Base-by-base conservation (phyloP, 2,797 vertebrate genomes). In the Zenarchopterus dispar region DNA sequence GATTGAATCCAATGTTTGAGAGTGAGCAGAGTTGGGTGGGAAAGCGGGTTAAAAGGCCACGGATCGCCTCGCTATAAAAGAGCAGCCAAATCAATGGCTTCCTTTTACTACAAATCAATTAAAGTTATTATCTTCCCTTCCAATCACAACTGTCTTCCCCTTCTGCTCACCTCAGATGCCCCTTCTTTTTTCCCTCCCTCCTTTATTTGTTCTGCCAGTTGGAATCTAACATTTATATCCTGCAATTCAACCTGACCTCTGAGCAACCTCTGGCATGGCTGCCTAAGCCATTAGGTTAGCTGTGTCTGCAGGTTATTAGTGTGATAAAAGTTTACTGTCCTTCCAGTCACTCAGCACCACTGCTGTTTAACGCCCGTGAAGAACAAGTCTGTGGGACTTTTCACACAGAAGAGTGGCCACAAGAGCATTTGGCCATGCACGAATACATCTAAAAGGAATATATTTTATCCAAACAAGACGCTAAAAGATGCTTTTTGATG, bases 191-290 rank as follows among this genome's bases (percentile, higher is more conserved):
- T 58, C 62, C 24, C 58, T 72, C 60, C 73, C 80, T 84, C 70
- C 70, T 91, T 91, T 84, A 90, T 89, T 87, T 88, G 81, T 87
- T 81, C 81, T 85, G 70, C 77, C 64, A 42, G 84, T 87, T 81
- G 80, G 78, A 88, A 77, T 83, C 84, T 67, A 81, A 81, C 82
- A 64, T 90, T 92, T 90, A 90, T 87, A 85, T 89, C 84, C 86
- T 91, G 89, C 91, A 92, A 93, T 91, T 93, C 90, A 91, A 92
- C 91, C 90, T 92, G 91, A 93, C 91, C 92, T 87, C 90, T 63
- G 55, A 75, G 78, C 87, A 84, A 93, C 91, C 93, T 89, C 82
- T 72, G 76, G 75, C 74, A 58, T 75, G 86, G 85, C 89, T 93
- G 90, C 70, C 86, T 81, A 84, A 85, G 79, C 85, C 88, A 90